A percentile compares a stretch with the other conserved stretches of the same genome.
Conservation (phyloP, 1,140 invertebrate genomes). For the Ectropis grisescens region DNA sequence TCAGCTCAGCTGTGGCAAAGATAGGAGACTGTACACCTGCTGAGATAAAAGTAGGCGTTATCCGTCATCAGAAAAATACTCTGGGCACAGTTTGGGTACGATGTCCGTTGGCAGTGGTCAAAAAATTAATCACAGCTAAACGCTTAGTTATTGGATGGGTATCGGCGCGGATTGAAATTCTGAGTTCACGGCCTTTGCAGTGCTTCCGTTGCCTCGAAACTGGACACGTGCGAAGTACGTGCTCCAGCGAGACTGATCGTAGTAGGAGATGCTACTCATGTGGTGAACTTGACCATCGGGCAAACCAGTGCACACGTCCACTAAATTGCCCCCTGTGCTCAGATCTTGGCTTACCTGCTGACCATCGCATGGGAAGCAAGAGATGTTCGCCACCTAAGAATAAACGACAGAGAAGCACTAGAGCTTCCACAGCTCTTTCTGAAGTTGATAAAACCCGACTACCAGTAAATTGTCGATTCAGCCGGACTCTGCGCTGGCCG, state of each 20-base stretch:
- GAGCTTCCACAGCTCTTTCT: no score
- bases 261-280: not conserved
- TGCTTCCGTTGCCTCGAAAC: slow-evolving; percentile 8
- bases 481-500: no score
- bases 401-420: not conserved
- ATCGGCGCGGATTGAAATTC: slow-evolving; percentile 1
- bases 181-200: slow-evolving; percentile 1
- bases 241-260: not conserved
- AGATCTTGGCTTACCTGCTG: not conserved
- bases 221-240: slow-evolving; percentile 1
- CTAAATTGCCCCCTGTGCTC: slow-evolving; percentile 1
- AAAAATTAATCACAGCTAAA: not conserved
- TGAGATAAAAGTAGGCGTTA: not conserved
- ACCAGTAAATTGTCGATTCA: not conserved
- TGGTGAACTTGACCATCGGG: not conserved
- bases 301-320: not conserved
- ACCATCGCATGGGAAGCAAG: not conserved
- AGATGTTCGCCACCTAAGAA: not conserved
- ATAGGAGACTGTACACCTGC: not conserved
- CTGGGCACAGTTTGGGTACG: slow-evolving; percentile 2
- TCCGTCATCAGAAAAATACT: not conserved
- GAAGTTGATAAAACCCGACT: no score
- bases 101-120: slow-evolving; percentile 3
- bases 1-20: not conserved
- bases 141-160: slow-evolving; percentile 2